Conservation (phyloP, 1,140 invertebrate genomes). For the Zaprionus camerounensis region DNA sequence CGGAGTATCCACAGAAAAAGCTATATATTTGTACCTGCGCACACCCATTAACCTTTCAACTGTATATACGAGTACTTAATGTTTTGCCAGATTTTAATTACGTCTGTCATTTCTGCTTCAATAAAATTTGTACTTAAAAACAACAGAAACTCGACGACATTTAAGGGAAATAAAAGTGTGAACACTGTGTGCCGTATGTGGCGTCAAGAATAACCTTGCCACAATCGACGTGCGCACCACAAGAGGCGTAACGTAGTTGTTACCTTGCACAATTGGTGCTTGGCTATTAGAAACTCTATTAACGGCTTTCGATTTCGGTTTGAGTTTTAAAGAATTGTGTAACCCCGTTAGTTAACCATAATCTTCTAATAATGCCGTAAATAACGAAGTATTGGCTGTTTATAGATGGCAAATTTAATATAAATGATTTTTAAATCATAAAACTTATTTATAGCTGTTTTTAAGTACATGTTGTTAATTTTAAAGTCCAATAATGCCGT, state of each 20-base stretch:
- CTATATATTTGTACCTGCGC: slow-evolving; percentile 27
- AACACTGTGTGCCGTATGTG: slow-evolving; percentile 15
- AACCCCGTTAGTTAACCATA: neutral
- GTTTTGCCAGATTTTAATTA: slow-evolving; percentile 49
- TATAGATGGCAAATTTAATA: neutral
- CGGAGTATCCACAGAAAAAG: neutral
- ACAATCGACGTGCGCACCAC: neutral
- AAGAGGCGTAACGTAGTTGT: neutral
- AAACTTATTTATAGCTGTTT: neutral
- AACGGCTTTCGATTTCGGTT: slow-evolving; percentile 37
- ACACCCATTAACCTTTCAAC: slow-evolving; percentile 7
- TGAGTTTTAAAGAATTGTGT: slow-evolving; percentile 23
- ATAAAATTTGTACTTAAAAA: slow-evolving; percentile 39
- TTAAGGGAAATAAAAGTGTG: slow-evolving; percentile 27
- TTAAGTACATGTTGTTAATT: neutral
- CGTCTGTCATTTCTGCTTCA: slow-evolving; percentile 53
- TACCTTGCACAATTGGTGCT: slow-evolving; percentile 35
- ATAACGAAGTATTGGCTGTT: neutral
- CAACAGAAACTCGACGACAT: neutral
- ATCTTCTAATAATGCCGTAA: neutral
- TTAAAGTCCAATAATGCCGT: neutral
- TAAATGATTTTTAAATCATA: neutral
- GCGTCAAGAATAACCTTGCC: slow-evolving; percentile 28
- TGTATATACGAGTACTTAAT: neutral
- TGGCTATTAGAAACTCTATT: slow-evolving; percentile 14